Evolutionary conservation across 2,888 invertebrate genomes (phyloP), one percentile per base, ranked within the genome.

Genomic region (Campoplex capitator): DNA sequence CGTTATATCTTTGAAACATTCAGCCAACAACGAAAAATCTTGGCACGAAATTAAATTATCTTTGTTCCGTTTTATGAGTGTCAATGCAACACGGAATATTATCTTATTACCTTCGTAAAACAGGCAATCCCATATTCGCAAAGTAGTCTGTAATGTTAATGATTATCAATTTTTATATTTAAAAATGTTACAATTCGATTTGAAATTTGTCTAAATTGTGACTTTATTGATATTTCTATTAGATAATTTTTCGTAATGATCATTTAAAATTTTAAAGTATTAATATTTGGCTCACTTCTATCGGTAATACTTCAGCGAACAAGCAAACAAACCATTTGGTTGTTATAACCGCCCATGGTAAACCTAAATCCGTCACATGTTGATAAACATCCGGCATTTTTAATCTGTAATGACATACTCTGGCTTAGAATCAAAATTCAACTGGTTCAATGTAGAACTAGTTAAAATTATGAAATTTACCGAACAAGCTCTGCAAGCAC

Each of bases 241-340:
- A 7, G 42, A 42, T 0, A 9, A 9, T 9, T 42, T 42, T 42
- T 42, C 9, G 42, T 32, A 62, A 32, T 16, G 16, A 62, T 7
- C 16, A 62, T 62, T 32, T 62, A 6, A 16, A 16, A 0, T 78
- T 58, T 13, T 2, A 32, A 56, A 11, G 3, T 23, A 42, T 42
- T 32, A 1, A 16, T 2, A 13, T 54, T 54, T n/a, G 18, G 79
- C 86, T 92, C 94, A 96, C 96, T 95, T 99, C 99, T 84, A 98
- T 97, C 0, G 99, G 99, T 86, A 99, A 95, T 80, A 98, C 98
- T 95, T 99, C 99, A 77, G 98, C 98, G 95, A 97, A 99, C 76
- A 99, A 95, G 93, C 99, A 99, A 91, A 99, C 97, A 93, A 99
- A 98, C 99, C 99, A 99, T 95, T 99, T 99, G 84, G 98, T 98